Evolutionary conservation across 2,888 invertebrate genomes (phyloP).

Genomic region (Cantharis lateralis): DNA sequence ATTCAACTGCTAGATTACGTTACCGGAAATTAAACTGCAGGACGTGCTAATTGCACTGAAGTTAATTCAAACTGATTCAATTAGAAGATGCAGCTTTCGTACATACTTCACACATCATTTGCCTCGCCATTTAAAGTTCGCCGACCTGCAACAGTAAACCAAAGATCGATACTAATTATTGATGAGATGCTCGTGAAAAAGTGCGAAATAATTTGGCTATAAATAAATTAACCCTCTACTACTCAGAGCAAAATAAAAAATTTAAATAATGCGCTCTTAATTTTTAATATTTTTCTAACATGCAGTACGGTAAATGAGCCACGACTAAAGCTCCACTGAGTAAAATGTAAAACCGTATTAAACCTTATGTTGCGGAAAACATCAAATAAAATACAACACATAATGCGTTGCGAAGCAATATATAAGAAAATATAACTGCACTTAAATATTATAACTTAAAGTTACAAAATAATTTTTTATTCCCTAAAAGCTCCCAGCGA

Average conservation of each 20-base stretch:
- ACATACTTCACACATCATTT: not conserved
- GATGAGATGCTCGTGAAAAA: not conserved
- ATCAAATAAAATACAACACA: not conserved
- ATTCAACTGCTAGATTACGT: not conserved
- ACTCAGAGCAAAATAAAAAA: not conserved
- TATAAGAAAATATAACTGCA: not conserved
- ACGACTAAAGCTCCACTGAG: not conserved
- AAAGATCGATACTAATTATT: not conserved
- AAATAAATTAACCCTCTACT: not conserved
- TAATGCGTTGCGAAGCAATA: not conserved
- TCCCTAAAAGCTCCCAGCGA: not conserved
- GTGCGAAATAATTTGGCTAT: not conserved
- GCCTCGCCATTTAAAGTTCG: not conserved
- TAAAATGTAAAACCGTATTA: not conserved
- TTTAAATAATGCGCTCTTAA: not conserved
- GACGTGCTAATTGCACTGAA: not conserved
- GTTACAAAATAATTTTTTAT: not conserved
- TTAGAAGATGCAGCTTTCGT: not conserved
- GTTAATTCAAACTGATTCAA: not conserved
- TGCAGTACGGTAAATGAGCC: not conserved
- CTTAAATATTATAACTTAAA: not conserved
- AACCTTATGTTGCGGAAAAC: not conserved
- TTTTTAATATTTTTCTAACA: constrained; percentile 1
- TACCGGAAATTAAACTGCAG: not conserved
- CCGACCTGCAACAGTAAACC: not conserved